phyloP scores from a whole-genome alignment of 2,888 invertebrate species.

The Fragum fragum region DNA sequence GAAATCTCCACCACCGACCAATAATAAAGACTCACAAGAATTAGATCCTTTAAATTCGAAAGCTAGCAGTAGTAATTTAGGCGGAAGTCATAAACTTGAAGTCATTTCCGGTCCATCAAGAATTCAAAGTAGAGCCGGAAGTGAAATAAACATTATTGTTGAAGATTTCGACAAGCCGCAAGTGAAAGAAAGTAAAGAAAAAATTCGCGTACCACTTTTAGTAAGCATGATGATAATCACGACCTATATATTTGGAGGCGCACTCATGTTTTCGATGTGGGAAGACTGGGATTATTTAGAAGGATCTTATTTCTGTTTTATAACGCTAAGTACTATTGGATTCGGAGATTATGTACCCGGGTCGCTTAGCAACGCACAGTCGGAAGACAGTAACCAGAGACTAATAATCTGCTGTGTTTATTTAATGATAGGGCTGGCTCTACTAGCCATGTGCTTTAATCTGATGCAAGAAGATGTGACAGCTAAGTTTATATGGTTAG shows the following conservation, averaged over 20 bases:
- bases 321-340: constrained; percentile 87
- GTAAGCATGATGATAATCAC: constrained; percentile 96
- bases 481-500: constrained; percentile 85
- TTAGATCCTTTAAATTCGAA: constrained; percentile 35
- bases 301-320: constrained; percentile 89
- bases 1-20: neutral
- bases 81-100: constrained; percentile 20
- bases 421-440: constrained; percentile 87
- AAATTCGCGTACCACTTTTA: constrained; percentile 92
- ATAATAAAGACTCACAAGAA: constrained; percentile 33
- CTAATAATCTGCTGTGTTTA: constrained; percentile 85
- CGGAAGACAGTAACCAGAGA: constrained; percentile 79
- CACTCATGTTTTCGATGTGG: constrained; percentile 96
- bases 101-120: constrained; percentile 32
- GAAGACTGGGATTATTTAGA: constrained; percentile 96
- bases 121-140: constrained; percentile 34
- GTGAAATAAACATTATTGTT: constrained; percentile 51
- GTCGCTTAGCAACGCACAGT: constrained; percentile 71
- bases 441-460: constrained; percentile 87
- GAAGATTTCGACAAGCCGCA: constrained; percentile 51
- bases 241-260: constrained; percentile 96
- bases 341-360: constrained; percentile 87
- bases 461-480: constrained; percentile 87
- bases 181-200: constrained; percentile 58
- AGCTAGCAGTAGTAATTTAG: neutral